phyloP scores from a whole-genome alignment of 2,113 vertebrate species.

The Columbina picui region DNA sequence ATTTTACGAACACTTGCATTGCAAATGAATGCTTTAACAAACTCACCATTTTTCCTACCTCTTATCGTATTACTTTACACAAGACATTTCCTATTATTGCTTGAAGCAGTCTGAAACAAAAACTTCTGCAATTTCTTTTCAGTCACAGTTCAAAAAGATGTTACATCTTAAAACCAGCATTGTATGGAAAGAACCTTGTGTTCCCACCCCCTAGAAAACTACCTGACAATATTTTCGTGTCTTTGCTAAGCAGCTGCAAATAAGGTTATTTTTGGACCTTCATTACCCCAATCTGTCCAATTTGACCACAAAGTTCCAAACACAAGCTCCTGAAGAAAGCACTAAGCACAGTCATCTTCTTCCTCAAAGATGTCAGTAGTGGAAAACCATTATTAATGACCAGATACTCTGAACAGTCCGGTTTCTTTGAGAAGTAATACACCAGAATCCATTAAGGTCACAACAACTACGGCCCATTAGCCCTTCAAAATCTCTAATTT shows the following conservation, averaged over 20 bases:
- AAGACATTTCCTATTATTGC: neutral
- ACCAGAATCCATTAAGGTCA: neutral
- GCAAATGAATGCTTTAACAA: neutral
- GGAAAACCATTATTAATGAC: neutral
- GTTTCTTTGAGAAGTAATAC: neutral
- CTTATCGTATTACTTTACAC: neutral
- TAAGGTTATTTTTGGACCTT: neutral
- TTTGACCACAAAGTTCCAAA: neutral
- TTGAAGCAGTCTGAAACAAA: neutral
- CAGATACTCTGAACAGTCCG: fast-evolving
- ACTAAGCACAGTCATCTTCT: neutral
- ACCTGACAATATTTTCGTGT: neutral
- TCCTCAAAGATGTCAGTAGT: neutral
- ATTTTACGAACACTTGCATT: neutral
- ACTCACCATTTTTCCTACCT: neutral
- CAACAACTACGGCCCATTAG: neutral
- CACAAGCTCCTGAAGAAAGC: neutral
- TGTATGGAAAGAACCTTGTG: neutral
- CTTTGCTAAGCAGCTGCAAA: neutral
- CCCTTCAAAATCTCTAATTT: neutral
- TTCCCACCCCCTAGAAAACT: neutral
- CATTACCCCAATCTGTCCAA: neutral
- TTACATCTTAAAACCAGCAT: neutral
- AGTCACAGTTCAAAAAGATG: neutral
- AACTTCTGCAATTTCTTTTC: neutral